A percentile compares a stretch with the other conserved stretches of the same genome.
These are phyloP conservation scores for Oreotragus oreotragus DNA, from an alignment of 2,113 vertebrate genomes.

Conservation along the genomic window DNA sequence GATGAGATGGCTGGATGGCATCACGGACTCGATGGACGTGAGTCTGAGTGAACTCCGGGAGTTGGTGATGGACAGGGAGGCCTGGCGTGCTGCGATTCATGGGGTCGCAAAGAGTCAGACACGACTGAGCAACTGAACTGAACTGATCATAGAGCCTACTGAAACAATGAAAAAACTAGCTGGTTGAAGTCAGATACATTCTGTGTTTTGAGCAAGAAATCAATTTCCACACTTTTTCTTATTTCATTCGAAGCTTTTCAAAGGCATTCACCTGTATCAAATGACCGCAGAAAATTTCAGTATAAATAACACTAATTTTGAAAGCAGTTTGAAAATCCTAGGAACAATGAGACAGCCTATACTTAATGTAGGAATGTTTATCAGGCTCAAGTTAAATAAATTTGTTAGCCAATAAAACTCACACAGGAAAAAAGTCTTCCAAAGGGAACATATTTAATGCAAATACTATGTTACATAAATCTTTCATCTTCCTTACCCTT, in stretches of 20 bases:
- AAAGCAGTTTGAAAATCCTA: neutral
- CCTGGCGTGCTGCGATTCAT: too few species aligned
- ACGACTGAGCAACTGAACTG: too few species aligned
- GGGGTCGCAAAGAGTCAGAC: too few species aligned
- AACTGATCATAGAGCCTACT: neutral
- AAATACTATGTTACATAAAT: neutral
- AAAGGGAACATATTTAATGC: neutral
- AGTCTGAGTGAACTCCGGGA: too few species aligned
- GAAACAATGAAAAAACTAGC: neutral
- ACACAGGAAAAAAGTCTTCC: neutral
- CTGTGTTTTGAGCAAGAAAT: neutral
- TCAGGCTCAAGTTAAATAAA: neutral
- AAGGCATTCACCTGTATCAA: neutral
- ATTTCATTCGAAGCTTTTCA: neutral
- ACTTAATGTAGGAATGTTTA: neutral
- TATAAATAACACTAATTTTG: neutral
- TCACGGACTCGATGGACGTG: too few species aligned
- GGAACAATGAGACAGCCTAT: neutral
- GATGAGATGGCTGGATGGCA: too few species aligned
- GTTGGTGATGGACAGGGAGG: too few species aligned
- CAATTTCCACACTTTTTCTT: neutral
- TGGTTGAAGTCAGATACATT: neutral
- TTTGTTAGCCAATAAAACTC: neutral
- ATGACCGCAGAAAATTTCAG: neutral
- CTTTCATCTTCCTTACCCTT: neutral